A percentile compares a stretch with the other conserved stretches of the same genome.
These are phyloP conservation scores for Protobothrops flavoviridis DNA, from an alignment of 2,113 vertebrate genomes.

Conservation along the genomic window DNA sequence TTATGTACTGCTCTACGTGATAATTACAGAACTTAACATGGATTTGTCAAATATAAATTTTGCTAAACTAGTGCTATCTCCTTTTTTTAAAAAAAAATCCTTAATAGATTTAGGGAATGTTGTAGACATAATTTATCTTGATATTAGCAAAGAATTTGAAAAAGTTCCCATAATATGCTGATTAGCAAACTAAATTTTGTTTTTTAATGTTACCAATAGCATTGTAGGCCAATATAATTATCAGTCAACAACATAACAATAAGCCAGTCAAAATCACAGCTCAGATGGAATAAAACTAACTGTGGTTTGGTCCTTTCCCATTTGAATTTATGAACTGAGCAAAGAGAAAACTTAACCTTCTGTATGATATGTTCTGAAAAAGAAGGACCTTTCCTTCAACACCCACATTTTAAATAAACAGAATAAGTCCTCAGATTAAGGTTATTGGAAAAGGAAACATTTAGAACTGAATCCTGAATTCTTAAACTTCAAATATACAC, in stretches of 20 bases:
- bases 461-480: background rate
- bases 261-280: background rate
- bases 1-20: background rate
- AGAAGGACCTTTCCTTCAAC: background rate
- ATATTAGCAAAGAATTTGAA: background rate
- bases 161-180: background rate
- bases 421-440: background rate
- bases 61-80: background rate
- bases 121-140: background rate
- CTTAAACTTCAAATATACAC: constrained; percentile 36
- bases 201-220: background rate
- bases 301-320: background rate
- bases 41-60: background rate
- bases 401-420: background rate
- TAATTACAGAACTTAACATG: background rate
- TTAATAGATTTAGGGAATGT: background rate
- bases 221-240: background rate
- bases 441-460: constrained; percentile 25
- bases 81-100: background rate
- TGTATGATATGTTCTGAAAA: background rate
- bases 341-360: constrained; percentile 3
- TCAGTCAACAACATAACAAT: background rate
- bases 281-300: background rate
- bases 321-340: background rate
- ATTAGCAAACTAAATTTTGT: background rate